Evolutionary conservation across 2,888 invertebrate genomes (phyloP), one percentile per base, ranked within the genome.

Genomic region (Mesorhabditis spiculigera): DNA sequence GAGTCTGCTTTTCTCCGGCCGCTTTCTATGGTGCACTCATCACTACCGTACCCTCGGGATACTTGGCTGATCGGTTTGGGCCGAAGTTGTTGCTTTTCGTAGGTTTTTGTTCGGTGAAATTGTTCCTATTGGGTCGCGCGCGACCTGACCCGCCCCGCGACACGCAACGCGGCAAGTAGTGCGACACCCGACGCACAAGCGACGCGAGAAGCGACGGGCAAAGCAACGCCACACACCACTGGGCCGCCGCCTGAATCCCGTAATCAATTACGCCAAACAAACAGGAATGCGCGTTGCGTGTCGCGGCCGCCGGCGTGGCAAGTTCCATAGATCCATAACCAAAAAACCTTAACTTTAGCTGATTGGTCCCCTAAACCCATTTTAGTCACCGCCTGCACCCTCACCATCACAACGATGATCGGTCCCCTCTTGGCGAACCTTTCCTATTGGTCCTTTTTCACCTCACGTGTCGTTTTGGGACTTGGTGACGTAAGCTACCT

Each of bases 1-100:
- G 63, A 71, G 79, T 1, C 68, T 76, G 5, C 71, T 81, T 5
- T 73, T 81, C 66, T 77, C n/a, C 79, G 4, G 75, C 80, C 6
- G 72, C 75, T 2, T 82, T 78, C 66, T 83, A 83, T 68, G 82
- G 82, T 42, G 71, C 72, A 3, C 70, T 82, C 5, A 65, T 79
- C 0, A 83, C 82, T 0, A 73, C 76, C 41, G 42, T 65, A 6
- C 66, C 72, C 61, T 78, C 80, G 0, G 82, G 82, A 4, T 67
- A 68, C 43, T 58, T 81, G 16, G 81, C 83, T 1, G 82, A 81
- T 65, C 65, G 73, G 4, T 74, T 82, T 65, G 82, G 78, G 3
- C 75, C 83, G 4, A 81, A 83, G 68, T 42, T 72, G 13, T 68
- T 77, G 10, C 50, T 83, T 4, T 75, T 4, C 45, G 72, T 73